Evolutionary conservation across 92 coral and sea anemone genomes (phyloP).

Genomic region (Phenganax stokvisi): DNA sequence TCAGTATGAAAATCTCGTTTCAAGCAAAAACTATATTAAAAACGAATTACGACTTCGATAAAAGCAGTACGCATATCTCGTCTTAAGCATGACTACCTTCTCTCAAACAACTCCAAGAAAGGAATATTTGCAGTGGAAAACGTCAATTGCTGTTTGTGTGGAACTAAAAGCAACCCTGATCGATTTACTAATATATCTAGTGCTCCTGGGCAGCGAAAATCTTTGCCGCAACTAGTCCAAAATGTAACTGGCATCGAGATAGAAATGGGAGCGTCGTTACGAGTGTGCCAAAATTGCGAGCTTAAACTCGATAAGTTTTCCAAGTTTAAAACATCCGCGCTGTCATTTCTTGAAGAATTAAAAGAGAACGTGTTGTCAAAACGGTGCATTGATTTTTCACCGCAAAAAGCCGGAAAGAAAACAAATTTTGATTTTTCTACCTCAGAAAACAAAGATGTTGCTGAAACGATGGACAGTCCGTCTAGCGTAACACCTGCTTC

Average conservation of each 20-base stretch:
- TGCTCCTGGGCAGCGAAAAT: neutral
- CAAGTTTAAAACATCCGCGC: neutral
- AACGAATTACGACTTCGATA: too few relatives aligned
- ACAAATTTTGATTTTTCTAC: neutral
- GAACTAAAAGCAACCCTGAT: neutral
- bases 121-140: neutral
- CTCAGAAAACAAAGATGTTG: too few relatives aligned
- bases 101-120: constrained; percentile 1
- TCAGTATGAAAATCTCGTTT: neutral
- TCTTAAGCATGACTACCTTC: neutral
- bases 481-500: too few relatives aligned
- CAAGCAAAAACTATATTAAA: neutral
- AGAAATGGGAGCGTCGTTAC: neutral
- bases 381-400: neutral
- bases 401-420: neutral
- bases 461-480: too few relatives aligned
- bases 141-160: neutral
- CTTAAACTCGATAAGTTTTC: neutral
- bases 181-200: neutral
- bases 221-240: neutral
- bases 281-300: neutral
- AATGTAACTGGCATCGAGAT: too few relatives aligned
- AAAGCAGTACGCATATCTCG: neutral
- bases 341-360: neutral
- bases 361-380: neutral